phyloP scores from a whole-genome alignment of 2,113 vertebrate species.

The Labeo catla region DNA sequence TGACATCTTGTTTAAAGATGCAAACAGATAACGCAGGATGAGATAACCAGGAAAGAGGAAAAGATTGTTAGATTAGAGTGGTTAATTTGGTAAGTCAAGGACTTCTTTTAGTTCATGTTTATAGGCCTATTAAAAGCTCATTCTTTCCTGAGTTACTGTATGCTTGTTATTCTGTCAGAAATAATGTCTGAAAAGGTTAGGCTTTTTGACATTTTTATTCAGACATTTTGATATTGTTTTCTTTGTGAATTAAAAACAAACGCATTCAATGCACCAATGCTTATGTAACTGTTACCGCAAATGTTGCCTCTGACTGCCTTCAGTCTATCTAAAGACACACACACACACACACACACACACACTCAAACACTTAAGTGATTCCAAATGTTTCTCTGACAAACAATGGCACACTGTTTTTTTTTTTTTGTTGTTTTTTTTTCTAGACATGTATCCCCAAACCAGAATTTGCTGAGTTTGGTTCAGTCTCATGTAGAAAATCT shows the following conservation, averaged over 20 bases:
- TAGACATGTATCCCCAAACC: neutral
- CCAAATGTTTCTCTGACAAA: conserved; percentile 72
- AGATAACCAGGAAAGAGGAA: neutral
- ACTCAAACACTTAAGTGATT: conserved; percentile 62
- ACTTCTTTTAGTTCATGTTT: neutral
- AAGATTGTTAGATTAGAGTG: neutral
- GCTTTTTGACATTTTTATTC: neutral
- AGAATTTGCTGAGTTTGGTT: conserved; percentile 14
- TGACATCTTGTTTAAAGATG: neutral
- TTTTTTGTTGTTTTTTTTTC: neutral
- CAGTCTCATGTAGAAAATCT: neutral
- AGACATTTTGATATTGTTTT: neutral
- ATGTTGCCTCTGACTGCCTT: neutral
- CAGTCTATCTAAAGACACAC: neutral
- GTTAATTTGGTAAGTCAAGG: neutral
- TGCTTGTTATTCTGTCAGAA: neutral
- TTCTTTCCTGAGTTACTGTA: neutral
- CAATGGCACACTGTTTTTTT: conserved; percentile 73
- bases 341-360: neutral
- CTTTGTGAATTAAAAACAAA: conserved; percentile 1
- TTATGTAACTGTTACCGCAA: neutral
- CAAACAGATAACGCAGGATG: neutral
- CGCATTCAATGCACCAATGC: neutral
- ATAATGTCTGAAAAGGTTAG: neutral
- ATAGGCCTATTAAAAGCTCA: neutral